Base-by-base conservation (phyloP, 1,140 invertebrate species). In the Lamellibrachia luymesi region DNA sequence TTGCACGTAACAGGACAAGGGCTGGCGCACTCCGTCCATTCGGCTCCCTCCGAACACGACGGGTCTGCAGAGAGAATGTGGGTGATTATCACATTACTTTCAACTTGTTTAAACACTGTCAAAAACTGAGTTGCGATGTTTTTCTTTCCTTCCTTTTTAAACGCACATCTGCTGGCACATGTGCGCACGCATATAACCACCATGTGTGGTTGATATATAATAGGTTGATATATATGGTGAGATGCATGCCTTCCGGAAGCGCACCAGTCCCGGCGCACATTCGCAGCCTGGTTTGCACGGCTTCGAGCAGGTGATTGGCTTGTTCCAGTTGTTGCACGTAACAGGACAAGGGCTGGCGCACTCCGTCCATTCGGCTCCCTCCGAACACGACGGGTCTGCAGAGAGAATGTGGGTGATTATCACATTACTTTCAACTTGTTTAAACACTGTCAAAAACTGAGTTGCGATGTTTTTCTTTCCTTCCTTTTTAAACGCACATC, bases 211-310 rank as follows among this genome's bases (percentile, higher is more conserved):
- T n/a, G n/a, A n/a, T n/a, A n/a, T n/a, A n/a, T n/a, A n/a, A n/a
- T n/a, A n/a, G n/a, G n/a, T n/a, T n/a, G n/a, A n/a, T n/a, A n/a
- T n/a, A n/a, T n/a, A n/a, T n/a, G 95, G 93, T 17, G 93, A 93
- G 50, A 96, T 95, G 93, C 96, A 96, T 92, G 93, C 94, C 64
- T 95, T 95, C 27, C 95, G 94, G 90, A 96, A 95, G 92, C 95
- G 95, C 1, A 96, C 96, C 17, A 94, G 93, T n/a, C 95, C 95
- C 25, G 93, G 92, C 2, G 94, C 94, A 94, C 96, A 96, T 90
- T 95, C 94, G 93, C 96, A 96, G 17, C 95, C 96, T 1, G 95
- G 93, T n/a, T 94, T 93, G 92, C 96, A 96, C 25, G 94, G 94
- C 27, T 95, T 95, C 49, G 92, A 49, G 91, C 95, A 94, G 91